Evolutionary conservation across 1,140 invertebrate genomes (phyloP).

Genomic region (Cydia fagiglandana): DNA sequence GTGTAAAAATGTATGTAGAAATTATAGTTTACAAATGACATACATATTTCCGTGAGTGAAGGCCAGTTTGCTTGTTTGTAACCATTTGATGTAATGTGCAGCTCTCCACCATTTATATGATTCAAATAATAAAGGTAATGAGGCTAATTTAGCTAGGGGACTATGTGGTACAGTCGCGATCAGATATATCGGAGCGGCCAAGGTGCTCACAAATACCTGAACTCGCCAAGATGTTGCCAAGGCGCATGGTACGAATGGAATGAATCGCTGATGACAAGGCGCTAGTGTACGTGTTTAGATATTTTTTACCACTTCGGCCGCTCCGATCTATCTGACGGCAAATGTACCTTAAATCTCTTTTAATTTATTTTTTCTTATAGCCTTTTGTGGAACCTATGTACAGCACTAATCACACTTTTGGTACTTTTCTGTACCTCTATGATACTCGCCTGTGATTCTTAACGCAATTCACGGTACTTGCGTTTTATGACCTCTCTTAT

Average conservation of each 20-base stretch:
- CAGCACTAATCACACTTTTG: not conserved
- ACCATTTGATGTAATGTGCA: not conserved
- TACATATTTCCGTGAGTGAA: conserved; percentile 7
- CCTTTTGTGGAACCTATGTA: not conserved
- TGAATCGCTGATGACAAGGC: no score
- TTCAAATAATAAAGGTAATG: no score
- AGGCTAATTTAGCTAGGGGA: no score
- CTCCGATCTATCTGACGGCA: no score
- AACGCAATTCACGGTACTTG: no score
- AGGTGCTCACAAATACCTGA: no score
- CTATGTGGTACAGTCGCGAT: no score
- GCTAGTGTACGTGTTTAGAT: no score
- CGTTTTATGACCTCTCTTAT: not conserved
- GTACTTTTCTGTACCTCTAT: not conserved
- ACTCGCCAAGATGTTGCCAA: no score
- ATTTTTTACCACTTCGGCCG: no score
- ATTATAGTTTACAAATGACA: conserved; percentile 17
- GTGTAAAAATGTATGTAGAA: conserved; percentile 55
- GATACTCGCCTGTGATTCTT: not conserved
- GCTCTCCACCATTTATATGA: not conserved
- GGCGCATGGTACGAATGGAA: no score
- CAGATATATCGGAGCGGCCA: no score
- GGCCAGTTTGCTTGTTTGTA: not conserved
- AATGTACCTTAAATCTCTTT: not conserved
- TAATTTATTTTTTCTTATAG: not conserved